A percentile compares a stretch with the other conserved stretches of the same genome.
phyloP scores from a whole-genome alignment of 2,888 invertebrate species.

The Sclerodermus sp. region DNA sequence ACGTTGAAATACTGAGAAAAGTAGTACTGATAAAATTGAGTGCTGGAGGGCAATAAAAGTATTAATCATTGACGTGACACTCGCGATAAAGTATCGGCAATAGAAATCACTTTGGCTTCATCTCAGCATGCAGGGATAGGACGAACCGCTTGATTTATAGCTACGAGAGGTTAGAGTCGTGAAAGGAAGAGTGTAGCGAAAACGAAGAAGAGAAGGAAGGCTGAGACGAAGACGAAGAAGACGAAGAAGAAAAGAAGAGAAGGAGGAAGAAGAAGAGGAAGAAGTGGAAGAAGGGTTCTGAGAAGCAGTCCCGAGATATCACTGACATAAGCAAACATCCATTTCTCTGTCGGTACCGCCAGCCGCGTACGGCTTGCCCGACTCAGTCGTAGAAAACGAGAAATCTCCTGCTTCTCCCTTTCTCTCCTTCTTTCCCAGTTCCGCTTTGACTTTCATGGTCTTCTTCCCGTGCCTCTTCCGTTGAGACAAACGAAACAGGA shows the following conservation, averaged over 20 bases:
- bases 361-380: constrained; percentile 19
- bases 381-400: not conserved
- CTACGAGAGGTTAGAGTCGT: constrained; percentile 7
- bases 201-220: constrained; percentile 2
- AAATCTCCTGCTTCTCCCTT: not conserved
- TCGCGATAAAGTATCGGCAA: no score
- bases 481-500: constrained; percentile 23
- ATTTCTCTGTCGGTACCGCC: constrained; percentile 9
- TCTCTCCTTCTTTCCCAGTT: no score
- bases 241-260: not conserved
- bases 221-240: constrained; percentile 1
- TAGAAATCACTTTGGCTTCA: not conserved
- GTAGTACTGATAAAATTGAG: no score
- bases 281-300: constrained; percentile 13
- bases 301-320: constrained; percentile 31
- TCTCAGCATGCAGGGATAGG: constrained; percentile 4
- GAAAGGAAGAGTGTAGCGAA: constrained; percentile 8
- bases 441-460: no score
- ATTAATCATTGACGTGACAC: no score
- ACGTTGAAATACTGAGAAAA: no score
- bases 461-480: constrained; percentile 12
- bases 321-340: constrained; percentile 19
- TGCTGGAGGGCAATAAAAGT: no score
- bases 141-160: constrained; percentile 4
- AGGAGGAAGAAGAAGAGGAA: constrained; percentile 3